Base-by-base conservation (phyloP, 1,140 invertebrate genomes). In the Armadillidium nasatum region DNA sequence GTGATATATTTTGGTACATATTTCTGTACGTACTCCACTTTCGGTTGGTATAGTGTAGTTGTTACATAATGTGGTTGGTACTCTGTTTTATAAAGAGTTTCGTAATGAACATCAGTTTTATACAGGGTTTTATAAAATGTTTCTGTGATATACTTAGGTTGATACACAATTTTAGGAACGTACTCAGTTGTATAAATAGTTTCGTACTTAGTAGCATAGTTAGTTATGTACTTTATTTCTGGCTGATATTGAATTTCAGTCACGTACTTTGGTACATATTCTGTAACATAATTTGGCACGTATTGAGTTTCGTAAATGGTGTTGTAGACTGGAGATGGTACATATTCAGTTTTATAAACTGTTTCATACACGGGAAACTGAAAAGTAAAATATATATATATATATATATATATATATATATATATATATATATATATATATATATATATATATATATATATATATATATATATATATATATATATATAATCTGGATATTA, bases 241-340 rank as follows among this genome's bases (percentile, higher is more conserved):
- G 77, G 73, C 7, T 75, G 44, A 33, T 74, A 21, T 3, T 75
- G 15, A 3, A 54, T 73, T 22, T 72, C 44, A 15, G 77, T 78
- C 23, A 78, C 45, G 77, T 78, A 78, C 66, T 78, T 50, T 33
- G 77, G 77, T 4, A 78, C 73, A 46, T 50, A 74, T 22, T 78
- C 45, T 0, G 77, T 78, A 45, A 74, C 70, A 73, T 78, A 78
- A 15, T 78, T 15, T 7, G 77, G 71, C 22, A 50, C 46, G 50
- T 70, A 78, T 46, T 74, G 44, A n/a, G 77, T 78, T 45, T 72
- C 73, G 73, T 78, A 78, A 23, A 78, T 74, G 3, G 77, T 73
- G 23, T 78, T 73, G 73, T 78, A 78, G 4, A 72, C 21, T 9
- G 77, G 73, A 7, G 43, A 73, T 19, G 77, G 77, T 10, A 78